A percentile compares a stretch with the other conserved stretches of the same genome.
Conservation (phyloP, 2,888 invertebrate species). For the Lycia hirtaria region DNA sequence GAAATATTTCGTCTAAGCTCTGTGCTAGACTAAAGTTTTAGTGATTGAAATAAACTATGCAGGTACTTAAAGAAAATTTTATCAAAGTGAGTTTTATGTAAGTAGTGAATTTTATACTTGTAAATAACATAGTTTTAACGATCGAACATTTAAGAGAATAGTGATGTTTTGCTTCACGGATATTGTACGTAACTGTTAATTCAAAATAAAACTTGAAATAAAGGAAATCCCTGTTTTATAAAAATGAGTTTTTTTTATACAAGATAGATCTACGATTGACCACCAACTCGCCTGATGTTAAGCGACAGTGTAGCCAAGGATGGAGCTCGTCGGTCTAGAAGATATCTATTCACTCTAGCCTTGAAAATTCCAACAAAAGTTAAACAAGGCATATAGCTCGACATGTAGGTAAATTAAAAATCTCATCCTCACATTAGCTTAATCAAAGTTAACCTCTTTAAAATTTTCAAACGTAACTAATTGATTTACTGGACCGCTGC, state of each 20-base stretch:
- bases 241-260: constrained; percentile 42
- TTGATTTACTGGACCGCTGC: background rate
- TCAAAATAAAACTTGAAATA: constrained; percentile 69
- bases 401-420: background rate
- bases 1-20: constrained; percentile 66
- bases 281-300: too few relatives aligned
- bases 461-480: constrained; percentile 1
- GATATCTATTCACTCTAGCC: too few relatives aligned
- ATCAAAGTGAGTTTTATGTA: constrained; percentile 61
- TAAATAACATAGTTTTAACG: constrained; percentile 73
- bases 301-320: too few relatives aligned
- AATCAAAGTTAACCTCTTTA: background rate
- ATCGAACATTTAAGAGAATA: constrained; percentile 69
- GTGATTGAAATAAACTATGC: constrained; percentile 66
- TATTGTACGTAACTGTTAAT: constrained; percentile 78
- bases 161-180: constrained; percentile 77
- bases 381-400: too few relatives aligned
- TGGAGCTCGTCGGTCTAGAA: too few relatives aligned
- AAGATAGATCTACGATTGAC: too few relatives aligned
- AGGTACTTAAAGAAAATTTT: constrained; percentile 60
- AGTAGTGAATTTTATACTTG: constrained; percentile 80
- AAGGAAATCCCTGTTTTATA: constrained; percentile 72
- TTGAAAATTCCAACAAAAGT: too few relatives aligned
- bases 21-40: constrained; percentile 73
- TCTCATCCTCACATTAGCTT: background rate